Conservation (phyloP, 2,888 invertebrate species). For the Oscheius sp. region DNA sequence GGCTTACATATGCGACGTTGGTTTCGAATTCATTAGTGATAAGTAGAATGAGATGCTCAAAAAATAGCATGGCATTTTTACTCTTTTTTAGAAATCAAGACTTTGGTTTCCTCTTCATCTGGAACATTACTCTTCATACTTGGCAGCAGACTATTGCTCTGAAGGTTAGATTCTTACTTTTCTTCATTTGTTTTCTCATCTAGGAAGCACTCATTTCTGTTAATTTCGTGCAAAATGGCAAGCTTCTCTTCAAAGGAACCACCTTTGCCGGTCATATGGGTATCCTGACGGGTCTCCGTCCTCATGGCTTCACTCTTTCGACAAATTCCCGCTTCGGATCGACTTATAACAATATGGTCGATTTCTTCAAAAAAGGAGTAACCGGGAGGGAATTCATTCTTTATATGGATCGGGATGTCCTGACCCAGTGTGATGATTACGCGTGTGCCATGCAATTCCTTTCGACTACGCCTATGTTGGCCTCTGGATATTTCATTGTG, state of each 20-base stretch:
- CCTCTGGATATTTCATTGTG: conserved; percentile 75
- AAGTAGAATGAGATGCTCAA: no score
- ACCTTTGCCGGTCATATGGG: conserved; percentile 75
- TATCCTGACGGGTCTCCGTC: conserved; percentile 72
- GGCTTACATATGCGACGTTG: no score
- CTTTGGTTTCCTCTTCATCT: conserved; percentile 71
- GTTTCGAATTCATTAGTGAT: no score
- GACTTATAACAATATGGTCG: conserved; percentile 72
- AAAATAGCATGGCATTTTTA: background rate
- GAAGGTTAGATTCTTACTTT: conserved; percentile 12
- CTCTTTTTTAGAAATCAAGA: conserved; percentile 72
- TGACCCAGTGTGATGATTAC: conserved; percentile 31
- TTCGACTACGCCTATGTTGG: conserved; percentile 46
- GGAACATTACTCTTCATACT: conserved; percentile 31
- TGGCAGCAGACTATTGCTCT: conserved; percentile 40
- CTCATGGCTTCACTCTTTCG: conserved; percentile 50
- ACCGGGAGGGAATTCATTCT: conserved; percentile 32
- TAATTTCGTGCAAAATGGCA: conserved; percentile 70
- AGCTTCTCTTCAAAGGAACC: conserved; percentile 73
- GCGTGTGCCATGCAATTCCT: conserved; percentile 35
- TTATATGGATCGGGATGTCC: conserved; percentile 37
- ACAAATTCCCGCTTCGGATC: conserved; percentile 73
- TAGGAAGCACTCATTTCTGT: conserved; percentile 69
- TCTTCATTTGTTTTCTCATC: background rate
- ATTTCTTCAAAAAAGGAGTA: conserved; percentile 66